These are phyloP conservation scores for Orthonychiurus folsomi DNA, from an alignment of 2,888 invertebrate genomes.

Conservation along the genomic window DNA sequence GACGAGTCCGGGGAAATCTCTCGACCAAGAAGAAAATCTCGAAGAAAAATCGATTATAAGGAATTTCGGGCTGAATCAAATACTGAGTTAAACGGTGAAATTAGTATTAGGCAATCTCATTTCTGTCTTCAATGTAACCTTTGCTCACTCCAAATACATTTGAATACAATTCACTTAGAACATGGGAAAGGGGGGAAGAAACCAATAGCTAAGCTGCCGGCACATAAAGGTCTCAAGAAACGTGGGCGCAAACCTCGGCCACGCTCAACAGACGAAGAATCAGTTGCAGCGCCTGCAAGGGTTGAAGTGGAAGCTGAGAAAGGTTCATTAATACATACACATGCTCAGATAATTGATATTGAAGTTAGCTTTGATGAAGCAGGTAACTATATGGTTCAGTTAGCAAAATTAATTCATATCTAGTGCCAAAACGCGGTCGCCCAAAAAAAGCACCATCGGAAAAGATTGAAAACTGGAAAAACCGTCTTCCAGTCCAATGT, in stretches of 20 bases:
- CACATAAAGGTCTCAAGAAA: not conserved
- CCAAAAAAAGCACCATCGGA: slow-evolving; percentile 34
- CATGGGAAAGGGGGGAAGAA: not conserved
- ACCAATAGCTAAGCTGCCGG: not conserved
- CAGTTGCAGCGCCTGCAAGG: not conserved
- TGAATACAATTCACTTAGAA: no score
- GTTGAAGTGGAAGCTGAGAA: not conserved
- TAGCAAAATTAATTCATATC: no score
- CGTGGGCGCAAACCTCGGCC: not conserved
- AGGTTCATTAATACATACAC: no score
- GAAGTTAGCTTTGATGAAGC: no score
- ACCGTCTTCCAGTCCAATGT: slow-evolving; percentile 25
- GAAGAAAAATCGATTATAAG: not conserved
- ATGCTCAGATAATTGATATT: no score
- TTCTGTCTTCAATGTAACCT: no score
- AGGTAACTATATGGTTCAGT: no score
- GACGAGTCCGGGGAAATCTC: not conserved
- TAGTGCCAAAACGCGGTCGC: slow-evolving; percentile 31
- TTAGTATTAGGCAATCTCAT: no score
- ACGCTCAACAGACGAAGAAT: no score
- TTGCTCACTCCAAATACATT: no score
- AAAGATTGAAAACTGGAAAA: not conserved
- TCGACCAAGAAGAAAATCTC: not conserved
- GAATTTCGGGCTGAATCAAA: not conserved
- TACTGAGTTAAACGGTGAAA: no score